Evolutionary conservation across 37 sponge, comb jelly and placozoan genomes (phyloP).

Genomic region (Cladorhizidae sp.): DNA sequence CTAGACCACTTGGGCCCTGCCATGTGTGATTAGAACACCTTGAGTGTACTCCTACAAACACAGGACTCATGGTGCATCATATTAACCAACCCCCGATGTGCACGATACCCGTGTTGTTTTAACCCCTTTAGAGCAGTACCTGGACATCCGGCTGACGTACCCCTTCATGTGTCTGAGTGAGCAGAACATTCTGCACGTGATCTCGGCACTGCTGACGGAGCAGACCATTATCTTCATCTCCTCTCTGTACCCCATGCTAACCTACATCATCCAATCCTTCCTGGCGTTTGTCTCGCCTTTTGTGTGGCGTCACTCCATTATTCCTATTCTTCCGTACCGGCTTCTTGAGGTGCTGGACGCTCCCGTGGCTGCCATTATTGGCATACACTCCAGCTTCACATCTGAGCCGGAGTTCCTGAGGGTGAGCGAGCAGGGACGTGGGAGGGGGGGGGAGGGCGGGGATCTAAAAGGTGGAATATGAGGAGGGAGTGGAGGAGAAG

Average conservation of each 20-base stretch:
- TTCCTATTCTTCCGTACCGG: slow-evolving; percentile 43
- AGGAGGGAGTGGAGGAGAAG: not conserved
- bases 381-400: slow-evolving; percentile 21
- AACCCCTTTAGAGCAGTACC: slow-evolving; percentile 26
- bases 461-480: not conserved
- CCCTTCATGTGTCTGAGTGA: slow-evolving; percentile 71
- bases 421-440: not conserved
- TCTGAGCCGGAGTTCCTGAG: slow-evolving; percentile 11
- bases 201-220: slow-evolving; percentile 58
- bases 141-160: slow-evolving; percentile 75
- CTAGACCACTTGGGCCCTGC: no score
- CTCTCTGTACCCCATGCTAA: slow-evolving; percentile 59
- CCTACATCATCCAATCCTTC: slow-evolving; percentile 63
- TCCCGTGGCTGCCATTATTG: slow-evolving; percentile 38
- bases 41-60: no score
- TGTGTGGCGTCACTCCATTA: slow-evolving; percentile 51
- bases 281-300: slow-evolving; percentile 65
- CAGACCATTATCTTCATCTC: slow-evolving; percentile 59
- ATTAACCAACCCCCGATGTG: no score
- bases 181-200: slow-evolving; percentile 59
- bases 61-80: no score
- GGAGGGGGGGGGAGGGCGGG: no score
- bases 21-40: no score
- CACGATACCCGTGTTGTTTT: no score
- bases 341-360: slow-evolving; percentile 51